A percentile compares a stretch with the other conserved stretches of the same genome.
phyloP scores from a whole-genome alignment of 2,797 vertebrate genomes.

The Periparus ater region DNA sequence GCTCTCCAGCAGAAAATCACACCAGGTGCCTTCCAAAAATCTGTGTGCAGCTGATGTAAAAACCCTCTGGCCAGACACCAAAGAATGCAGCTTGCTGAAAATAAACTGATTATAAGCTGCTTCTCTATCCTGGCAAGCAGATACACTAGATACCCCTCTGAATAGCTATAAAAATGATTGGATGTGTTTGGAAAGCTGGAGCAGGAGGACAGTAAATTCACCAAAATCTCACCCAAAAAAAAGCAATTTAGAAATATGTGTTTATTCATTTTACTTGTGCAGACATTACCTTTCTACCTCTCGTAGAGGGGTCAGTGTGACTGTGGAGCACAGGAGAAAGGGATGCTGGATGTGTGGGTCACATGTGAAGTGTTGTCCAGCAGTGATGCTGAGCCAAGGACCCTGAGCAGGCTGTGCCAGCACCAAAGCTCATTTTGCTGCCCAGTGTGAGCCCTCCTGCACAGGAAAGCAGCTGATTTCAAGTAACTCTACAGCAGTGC shows the following conservation, averaged over 20 bases:
- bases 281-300: not conserved
- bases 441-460: not conserved
- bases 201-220: not conserved
- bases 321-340: not conserved
- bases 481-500: rapidly evolving
- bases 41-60: not conserved
- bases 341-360: not conserved
- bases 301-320: not conserved
- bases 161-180: not conserved
- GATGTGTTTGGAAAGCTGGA: not conserved
- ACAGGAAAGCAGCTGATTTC: not conserved
- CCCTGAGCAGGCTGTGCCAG: not conserved
- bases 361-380: rapidly evolving
- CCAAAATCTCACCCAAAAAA: not conserved
- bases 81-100: not conserved
- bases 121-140: not conserved
- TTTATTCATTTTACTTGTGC: not conserved
- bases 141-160: not conserved
- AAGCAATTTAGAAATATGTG: not conserved
- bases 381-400: not conserved
- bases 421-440: not conserved
- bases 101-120: not conserved
- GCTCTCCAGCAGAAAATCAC: not conserved
- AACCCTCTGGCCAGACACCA: not conserved
- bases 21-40: not conserved